Evolutionary conservation across 2,888 invertebrate species (phyloP).

Genomic region (Drosophila parthenogenetica): DNA sequence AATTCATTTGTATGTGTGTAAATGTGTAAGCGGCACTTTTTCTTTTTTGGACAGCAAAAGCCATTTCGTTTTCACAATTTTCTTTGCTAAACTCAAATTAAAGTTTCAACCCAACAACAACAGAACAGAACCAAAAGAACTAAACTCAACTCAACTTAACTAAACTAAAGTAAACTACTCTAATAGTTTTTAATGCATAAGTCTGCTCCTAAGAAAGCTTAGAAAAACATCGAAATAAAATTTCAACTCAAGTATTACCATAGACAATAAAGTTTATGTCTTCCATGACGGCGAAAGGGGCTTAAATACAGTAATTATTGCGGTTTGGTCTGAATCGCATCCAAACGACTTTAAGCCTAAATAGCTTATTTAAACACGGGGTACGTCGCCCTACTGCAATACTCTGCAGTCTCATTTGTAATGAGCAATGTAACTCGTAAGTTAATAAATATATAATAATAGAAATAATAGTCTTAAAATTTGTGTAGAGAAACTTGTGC

Average conservation of each 20-base stretch:
- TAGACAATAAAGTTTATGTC: slow-evolving; percentile 38
- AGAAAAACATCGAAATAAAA: slow-evolving; percentile 29
- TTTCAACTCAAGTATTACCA: slow-evolving; percentile 21
- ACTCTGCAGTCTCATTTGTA: not conserved
- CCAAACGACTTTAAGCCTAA: not conserved
- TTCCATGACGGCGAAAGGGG: slow-evolving; percentile 1
- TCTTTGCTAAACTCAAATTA: slow-evolving; percentile 68
- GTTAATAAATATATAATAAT: too few relatives aligned
- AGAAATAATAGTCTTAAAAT: too few relatives aligned
- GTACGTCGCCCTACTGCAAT: not conserved
- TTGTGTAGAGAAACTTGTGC: too few relatives aligned
- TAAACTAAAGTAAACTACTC: slow-evolving; percentile 61
- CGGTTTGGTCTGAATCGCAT: not conserved
- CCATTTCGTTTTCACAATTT: slow-evolving; percentile 46
- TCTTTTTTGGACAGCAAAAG: slow-evolving; percentile 10
- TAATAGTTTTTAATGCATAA: slow-evolving; percentile 71
- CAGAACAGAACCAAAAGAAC: slow-evolving; percentile 20
- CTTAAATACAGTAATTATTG: slow-evolving; percentile 10
- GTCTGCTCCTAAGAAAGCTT: slow-evolving; percentile 23
- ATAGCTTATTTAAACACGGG: not conserved
- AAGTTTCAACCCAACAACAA: slow-evolving; percentile 56
- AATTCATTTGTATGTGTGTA: slow-evolving; percentile 1
- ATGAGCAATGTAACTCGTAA: too few relatives aligned
- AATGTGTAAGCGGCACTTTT: slow-evolving; percentile 10
- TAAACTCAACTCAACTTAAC: slow-evolving; percentile 43